phyloP scores from a whole-genome alignment of 2,113 vertebrate species.

The Thinocorus orbignyianus region DNA sequence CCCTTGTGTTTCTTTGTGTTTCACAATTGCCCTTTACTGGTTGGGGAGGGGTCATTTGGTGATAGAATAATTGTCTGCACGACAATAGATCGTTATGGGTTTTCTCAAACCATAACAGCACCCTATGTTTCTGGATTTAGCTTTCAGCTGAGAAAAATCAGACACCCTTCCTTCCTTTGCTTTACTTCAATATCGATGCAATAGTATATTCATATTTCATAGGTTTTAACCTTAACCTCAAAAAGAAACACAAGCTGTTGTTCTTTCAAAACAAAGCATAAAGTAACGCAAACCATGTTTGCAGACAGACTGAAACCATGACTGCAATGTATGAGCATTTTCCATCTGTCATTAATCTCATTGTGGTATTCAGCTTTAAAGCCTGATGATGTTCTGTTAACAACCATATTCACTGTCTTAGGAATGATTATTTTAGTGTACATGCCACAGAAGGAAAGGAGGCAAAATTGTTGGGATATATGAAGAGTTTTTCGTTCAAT shows the following conservation, averaged over 20 bases:
- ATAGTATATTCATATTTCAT: not conserved
- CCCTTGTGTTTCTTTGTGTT: too few species aligned
- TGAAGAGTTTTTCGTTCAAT: not conserved
- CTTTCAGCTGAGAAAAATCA: not conserved
- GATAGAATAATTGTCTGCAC: too few species aligned
- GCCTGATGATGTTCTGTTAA: conserved; percentile 6
- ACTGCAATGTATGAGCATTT: conserved; percentile 25
- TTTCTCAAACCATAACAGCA: too few species aligned
- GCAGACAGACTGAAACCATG: conserved; percentile 36
- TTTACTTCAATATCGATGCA: not conserved
- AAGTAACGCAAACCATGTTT: conserved; percentile 32
- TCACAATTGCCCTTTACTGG: too few species aligned
- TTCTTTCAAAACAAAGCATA: conserved; percentile 40
- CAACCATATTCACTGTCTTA: not conserved
- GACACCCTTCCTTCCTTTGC: not conserved
- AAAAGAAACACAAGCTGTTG: conserved; percentile 28
- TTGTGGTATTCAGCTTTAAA: conserved; percentile 39
- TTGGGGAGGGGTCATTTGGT: too few species aligned
- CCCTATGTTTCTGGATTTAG: not conserved
- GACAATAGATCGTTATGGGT: too few species aligned
- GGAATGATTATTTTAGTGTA: conserved; percentile 7
- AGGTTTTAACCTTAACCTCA: conserved; percentile 38
- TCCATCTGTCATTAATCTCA: conserved; percentile 42
- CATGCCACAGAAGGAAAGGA: not conserved
- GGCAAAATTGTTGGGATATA: not conserved